Conservation (phyloP, 2,113 vertebrate species). For the Notothenia rossii region DNA sequence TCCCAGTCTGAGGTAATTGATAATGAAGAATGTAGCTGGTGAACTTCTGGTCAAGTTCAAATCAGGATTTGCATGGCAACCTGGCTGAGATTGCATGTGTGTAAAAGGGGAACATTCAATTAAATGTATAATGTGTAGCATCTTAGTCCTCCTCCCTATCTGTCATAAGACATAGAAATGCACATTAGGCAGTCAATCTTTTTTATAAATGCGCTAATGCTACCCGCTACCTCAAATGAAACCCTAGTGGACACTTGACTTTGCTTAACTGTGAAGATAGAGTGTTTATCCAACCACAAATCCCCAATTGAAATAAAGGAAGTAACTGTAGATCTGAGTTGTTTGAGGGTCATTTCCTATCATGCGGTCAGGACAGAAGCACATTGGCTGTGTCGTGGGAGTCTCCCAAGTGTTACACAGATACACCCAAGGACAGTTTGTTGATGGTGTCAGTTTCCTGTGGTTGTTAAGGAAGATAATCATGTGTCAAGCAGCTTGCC, state of each 20-base stretch:
- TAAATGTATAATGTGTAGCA: not conserved
- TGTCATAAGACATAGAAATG: not conserved
- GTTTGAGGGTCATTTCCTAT: not conserved
- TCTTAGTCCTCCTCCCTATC: not conserved
- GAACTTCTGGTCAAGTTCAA: not conserved
- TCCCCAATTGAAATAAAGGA: not conserved
- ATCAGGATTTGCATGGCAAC: not conserved
- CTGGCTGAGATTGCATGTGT: not conserved
- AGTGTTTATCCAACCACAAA: not conserved
- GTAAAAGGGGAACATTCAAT: no score
- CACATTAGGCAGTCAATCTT: slow-evolving; percentile 2
- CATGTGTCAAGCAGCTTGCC: not conserved
- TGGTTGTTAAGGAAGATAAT: slow-evolving; percentile 12
- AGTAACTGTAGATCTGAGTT: not conserved
- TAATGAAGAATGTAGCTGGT: slow-evolving; percentile 7
- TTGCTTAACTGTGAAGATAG: not conserved
- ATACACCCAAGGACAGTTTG: slow-evolving; percentile 1
- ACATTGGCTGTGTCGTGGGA: not conserved
- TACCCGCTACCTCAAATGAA: not conserved
- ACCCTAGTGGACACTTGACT: not conserved
- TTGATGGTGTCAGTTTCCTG: not conserved
- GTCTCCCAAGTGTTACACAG: slow-evolving; percentile 1
- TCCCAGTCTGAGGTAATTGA: slow-evolving; percentile 6
- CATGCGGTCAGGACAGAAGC: not conserved
- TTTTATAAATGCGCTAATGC: not conserved